Conservation (phyloP, 2,888 invertebrate species). For the Iphiclides podalirius region DNA sequence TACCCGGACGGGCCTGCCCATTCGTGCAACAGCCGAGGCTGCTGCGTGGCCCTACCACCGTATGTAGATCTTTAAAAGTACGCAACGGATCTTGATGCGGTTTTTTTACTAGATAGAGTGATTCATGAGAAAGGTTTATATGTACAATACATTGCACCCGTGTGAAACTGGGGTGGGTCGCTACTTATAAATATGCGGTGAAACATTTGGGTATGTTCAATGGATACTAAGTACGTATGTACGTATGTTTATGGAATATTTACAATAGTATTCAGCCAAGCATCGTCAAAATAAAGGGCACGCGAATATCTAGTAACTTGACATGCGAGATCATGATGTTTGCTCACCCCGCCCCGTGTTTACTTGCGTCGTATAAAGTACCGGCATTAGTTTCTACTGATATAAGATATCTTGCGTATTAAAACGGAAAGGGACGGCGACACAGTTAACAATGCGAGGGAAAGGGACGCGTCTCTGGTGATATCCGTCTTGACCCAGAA, state of each 20-base stretch:
- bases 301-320: conserved; percentile 40
- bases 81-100: too few species aligned
- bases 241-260: too few species aligned
- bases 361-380: conserved; percentile 29
- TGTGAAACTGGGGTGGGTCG: too few species aligned
- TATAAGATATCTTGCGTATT: conserved; percentile 22
- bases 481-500: conserved; percentile 18
- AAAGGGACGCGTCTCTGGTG: conserved; percentile 7
- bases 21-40: too few species aligned
- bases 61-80: too few species aligned
- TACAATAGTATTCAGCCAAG: conserved; percentile 3
- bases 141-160: too few species aligned
- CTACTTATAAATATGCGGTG: too few species aligned
- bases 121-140: too few species aligned
- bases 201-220: too few species aligned
- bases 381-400: conserved; percentile 21
- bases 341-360: conserved; percentile 37
- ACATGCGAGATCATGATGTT: conserved; percentile 39
- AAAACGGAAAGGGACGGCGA: conserved; percentile 9
- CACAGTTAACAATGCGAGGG: conserved; percentile 1
- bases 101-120: too few species aligned
- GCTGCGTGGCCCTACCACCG: too few species aligned
- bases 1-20: too few species aligned
- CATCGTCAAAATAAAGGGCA: conserved; percentile 20
- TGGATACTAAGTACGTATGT: background rate